Base-by-base conservation (phyloP, 2,113 vertebrate genomes). In the Lichenostomus cassidix region DNA sequence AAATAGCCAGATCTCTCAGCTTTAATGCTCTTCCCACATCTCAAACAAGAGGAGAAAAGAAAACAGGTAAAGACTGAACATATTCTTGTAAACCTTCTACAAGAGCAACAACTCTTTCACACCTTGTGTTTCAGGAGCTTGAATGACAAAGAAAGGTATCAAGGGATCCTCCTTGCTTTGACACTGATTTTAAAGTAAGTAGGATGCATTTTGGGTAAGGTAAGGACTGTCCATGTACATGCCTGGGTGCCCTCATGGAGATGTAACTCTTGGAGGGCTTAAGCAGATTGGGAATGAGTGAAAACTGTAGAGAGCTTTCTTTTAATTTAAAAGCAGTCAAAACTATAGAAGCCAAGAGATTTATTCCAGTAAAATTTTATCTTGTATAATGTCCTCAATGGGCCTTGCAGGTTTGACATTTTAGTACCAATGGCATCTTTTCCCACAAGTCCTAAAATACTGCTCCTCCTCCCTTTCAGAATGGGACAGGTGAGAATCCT, bases 381-480 rank as follows among this genome's bases (percentile, higher is more conserved):
- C 11, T 67, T 4, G 0, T 46, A 33, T 21, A 49, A 35, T 15
- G 6, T 24, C 10, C 20, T 63, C 60, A 62, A 8, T 0, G 2
- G 46, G 22, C 10, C 46, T 84, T 69, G 28, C 11, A 62, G 11
- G 11, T 33, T 12, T 62, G 42, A 69, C 31, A 41, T 16, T 21
- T 64, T 35, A 50, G 33, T 35, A 29, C 5, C 27, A 91, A 28
- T 39, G 24, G 52, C 8, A 49, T 23, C 7, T 67, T 76, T 52
- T 79, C 49, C n/a, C 71, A 4, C 24, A 33, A 5, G 11, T 59
- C 31, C 25, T 60, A 35, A 79, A 79, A 55, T 59, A 39, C 27
- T 3, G 5, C 10, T 33, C 3, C 27, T 1, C 3, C 62, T 41
- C 23, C 20, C 15, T 47, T 71, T n/a, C 0, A 0, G 22, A 80